Evolutionary conservation across 2,888 invertebrate species (phyloP).

Genomic region (Baccha elongata): DNA sequence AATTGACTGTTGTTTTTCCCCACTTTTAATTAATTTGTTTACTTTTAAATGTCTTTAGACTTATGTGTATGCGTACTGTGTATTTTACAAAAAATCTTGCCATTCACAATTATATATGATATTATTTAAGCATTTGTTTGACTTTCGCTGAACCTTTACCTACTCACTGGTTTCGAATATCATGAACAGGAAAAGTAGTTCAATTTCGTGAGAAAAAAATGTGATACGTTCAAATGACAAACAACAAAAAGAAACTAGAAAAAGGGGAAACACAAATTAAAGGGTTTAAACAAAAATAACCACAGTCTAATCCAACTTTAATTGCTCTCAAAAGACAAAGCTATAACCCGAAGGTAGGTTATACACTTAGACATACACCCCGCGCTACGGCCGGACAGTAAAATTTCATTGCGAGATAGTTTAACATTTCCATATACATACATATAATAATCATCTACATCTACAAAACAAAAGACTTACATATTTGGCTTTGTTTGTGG

Average conservation of each 20-base stretch:
- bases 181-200: conserved; percentile 63
- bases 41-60: too few species aligned
- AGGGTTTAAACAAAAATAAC: conserved; percentile 26
- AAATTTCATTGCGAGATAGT: conserved; percentile 24
- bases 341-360: conserved; percentile 41
- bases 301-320: conserved; percentile 61
- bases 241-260: background rate
- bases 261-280: conserved; percentile 39
- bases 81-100: too few species aligned
- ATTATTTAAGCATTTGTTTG: conserved; percentile 10
- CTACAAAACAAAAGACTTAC: conserved; percentile 3
- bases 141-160: conserved; percentile 21
- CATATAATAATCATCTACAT: background rate
- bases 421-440: background rate
- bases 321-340: conserved; percentile 48
- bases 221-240: background rate
- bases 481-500: conserved; percentile 27
- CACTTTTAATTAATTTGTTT: too few species aligned
- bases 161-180: conserved; percentile 38
- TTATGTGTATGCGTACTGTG: too few species aligned
- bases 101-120: conserved; percentile 17
- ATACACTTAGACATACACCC: too few species aligned
- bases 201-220: conserved; percentile 63
- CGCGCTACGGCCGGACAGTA: conserved; percentile 23
- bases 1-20: too few species aligned